Percentiles rank a stretch among this genome's conserved stretches.
phyloP scores from a whole-genome alignment of 2,888 invertebrate species.

The Trilocha varians region DNA sequence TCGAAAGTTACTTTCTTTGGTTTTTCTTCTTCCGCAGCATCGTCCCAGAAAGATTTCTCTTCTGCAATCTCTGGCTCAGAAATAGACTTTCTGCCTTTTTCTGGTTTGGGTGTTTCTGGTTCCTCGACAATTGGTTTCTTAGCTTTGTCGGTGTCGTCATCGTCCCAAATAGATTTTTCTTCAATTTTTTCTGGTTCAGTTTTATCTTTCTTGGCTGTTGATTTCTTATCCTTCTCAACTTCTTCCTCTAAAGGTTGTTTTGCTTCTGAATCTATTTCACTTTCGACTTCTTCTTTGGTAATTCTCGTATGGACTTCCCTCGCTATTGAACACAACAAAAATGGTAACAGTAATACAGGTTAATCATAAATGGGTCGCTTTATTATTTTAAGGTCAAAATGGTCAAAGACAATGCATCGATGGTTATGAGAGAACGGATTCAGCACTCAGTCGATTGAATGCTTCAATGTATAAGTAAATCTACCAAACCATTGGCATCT shows the following conservation, averaged over 20 bases:
- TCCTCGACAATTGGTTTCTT: slow-evolving; percentile 32
- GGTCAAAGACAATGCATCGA: slow-evolving; percentile 24
- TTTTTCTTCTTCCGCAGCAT: slow-evolving; percentile 28
- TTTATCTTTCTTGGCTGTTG: slow-evolving; percentile 25
- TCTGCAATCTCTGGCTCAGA: slow-evolving; percentile 36
- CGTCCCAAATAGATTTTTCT: slow-evolving; percentile 46
- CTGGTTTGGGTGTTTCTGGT: slow-evolving; percentile 21
- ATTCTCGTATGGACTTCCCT: slow-evolving; percentile 67
- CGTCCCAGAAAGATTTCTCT: slow-evolving; percentile 42
- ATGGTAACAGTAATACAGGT: slow-evolving; percentile 29
- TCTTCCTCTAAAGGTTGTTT: slow-evolving; percentile 36
- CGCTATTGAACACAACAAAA: slow-evolving; percentile 56
- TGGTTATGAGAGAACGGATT: slow-evolving; percentile 33
- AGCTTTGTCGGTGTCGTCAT: slow-evolving; percentile 32
- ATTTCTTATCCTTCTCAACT: slow-evolving; percentile 10
- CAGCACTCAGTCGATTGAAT: slow-evolving; percentile 62
- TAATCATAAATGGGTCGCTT: slow-evolving; percentile 23
- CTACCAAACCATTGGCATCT: slow-evolving; percentile 46
- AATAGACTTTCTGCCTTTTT: slow-evolving; percentile 26
- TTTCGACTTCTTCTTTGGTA: slow-evolving; percentile 63
- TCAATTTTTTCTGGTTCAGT: slow-evolving; percentile 29
- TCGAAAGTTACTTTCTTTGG: slow-evolving; percentile 25
- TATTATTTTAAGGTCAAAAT: slow-evolving; percentile 48
- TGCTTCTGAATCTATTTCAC: slow-evolving; percentile 47
- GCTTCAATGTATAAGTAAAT: slow-evolving; percentile 35